A percentile compares a stretch with the other conserved stretches of the same genome.
Conservation (phyloP, 2,113 vertebrate species). For the Gallinago media region DNA sequence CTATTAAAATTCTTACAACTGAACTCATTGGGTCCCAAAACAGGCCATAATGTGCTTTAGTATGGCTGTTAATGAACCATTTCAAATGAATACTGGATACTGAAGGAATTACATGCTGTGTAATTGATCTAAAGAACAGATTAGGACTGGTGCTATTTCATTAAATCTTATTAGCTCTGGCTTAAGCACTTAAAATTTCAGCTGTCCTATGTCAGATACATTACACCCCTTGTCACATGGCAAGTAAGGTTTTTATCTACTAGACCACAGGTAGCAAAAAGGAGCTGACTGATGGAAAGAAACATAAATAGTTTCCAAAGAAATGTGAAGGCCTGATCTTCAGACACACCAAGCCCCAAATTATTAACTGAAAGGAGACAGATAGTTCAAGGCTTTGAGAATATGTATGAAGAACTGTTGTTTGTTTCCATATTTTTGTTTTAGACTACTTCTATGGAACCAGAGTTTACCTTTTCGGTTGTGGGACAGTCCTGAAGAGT, state of each 20-base stretch:
- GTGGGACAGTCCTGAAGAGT: not conserved
- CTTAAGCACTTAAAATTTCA: constrained; percentile 35
- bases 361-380: not conserved
- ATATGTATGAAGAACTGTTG: not conserved
- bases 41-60: not conserved
- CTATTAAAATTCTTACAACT: not conserved
- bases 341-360: not conserved
- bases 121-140: constrained; percentile 59
- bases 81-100: constrained; percentile 12
- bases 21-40: not conserved
- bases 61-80: constrained; percentile 35
- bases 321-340: not conserved
- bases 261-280: not conserved
- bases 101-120: constrained; percentile 43
- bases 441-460: not conserved
- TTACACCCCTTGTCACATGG: not conserved
- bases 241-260: not conserved
- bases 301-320: not conserved
- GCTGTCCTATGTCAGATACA: constrained; percentile 1
- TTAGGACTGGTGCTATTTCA: constrained; percentile 46
- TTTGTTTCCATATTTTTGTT: not conserved
- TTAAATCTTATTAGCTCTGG: constrained; percentile 55
- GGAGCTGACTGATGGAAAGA: not conserved
- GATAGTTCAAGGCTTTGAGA: not conserved
- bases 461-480: not conserved